Percentiles rank a stretch among this genome's conserved stretches.
phyloP scores from a whole-genome alignment of 1,140 invertebrate species.

The Ladona fulva region DNA sequence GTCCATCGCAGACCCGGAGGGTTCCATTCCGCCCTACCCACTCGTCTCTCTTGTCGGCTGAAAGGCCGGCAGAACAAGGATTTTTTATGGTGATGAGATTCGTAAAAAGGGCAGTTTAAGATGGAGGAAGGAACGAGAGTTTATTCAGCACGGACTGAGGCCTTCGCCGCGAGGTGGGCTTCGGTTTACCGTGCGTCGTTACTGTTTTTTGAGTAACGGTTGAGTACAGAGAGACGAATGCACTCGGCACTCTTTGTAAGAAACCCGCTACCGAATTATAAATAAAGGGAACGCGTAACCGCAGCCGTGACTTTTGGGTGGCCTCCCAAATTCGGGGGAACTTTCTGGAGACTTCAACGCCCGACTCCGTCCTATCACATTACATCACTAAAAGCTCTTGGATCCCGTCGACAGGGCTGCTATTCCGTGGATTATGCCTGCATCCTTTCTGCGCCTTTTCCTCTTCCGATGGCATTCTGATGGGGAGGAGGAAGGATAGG shows the following conservation, averaged over 20 bases:
- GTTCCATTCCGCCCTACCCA: background rate
- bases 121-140: background rate
- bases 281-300: too few relatives aligned
- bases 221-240: too few relatives aligned
- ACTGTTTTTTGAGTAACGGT: too few relatives aligned
- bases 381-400: background rate
- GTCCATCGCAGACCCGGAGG: background rate
- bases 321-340: background rate
- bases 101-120: constrained; percentile 5
- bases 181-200: too few relatives aligned
- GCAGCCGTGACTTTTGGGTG: background rate
- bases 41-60: background rate
- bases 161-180: background rate
- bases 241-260: too few relatives aligned
- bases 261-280: too few relatives aligned
- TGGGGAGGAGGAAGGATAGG: background rate
- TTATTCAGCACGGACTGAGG: background rate
- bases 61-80: background rate
- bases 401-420: background rate
- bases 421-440: background rate
- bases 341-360: background rate
- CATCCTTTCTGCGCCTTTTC: background rate
- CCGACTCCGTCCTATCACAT: background rate
- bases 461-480: background rate
- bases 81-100: constrained; percentile 1